Base-by-base conservation (phyloP, 1,140 invertebrate species). In the Thaumetopoea pityocampa region DNA sequence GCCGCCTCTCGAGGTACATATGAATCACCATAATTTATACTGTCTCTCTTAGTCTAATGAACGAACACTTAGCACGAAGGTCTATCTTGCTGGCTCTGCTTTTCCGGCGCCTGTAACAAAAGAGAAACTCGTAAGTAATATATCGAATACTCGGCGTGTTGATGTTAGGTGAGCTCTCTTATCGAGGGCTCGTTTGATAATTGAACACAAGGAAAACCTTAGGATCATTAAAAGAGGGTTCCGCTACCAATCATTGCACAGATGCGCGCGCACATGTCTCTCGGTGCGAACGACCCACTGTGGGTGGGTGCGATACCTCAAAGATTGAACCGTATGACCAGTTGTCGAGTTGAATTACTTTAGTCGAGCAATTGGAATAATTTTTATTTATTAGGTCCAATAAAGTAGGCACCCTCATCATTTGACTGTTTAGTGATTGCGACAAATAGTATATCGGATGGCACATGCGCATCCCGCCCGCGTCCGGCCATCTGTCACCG, bases 101-200 rank as follows among this genome's bases (percentile, higher is more conserved):
- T 85, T 50, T 85, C 83, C 42, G 77, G 70, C 26, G 71, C 74
- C 85, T 86, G 85, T 71, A 85, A 86, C 83, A 85, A 85, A 57
- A 46, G 58, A 71, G 70, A 57, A 9, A 42, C 12, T 34, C 9
- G 48, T 63, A 23, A 60, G 42, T 50, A 51, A 20, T 20, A 5
- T 28, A 9, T 28, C 33, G 28, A 32, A n/a, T n/a, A n/a, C n/a
- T n/a, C n/a, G n/a, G n/a, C n/a, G n/a, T 23, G 35, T 51, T 37
- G 9, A 9, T 11, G 19, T 14, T 40, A 50, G 45, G 36, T 24
- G n/a, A n/a, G 9, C 1, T 10, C 20, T n/a, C 5, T 9, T 4
- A 24, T 17, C 20, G 23, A 54, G 45, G 38, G 29, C 57, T 49
- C 32, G 18, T 40, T 46, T 37, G 26, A 48, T 40, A 49, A 15